phyloP scores from a whole-genome alignment of 2,888 invertebrate species.

The Sinodicranocentrus sp. region DNA sequence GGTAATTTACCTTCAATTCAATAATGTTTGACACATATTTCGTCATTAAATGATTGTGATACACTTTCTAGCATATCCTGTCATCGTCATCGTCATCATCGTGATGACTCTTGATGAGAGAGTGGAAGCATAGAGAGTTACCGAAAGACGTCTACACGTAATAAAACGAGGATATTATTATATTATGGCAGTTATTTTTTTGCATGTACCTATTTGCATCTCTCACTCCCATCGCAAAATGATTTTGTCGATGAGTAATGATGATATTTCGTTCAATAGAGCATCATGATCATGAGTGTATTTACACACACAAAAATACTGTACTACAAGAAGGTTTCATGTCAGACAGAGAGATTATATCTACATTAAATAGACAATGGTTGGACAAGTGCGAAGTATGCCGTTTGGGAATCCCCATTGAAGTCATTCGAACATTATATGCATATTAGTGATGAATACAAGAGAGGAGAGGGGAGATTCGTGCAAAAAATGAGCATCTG shows the following conservation, averaged over 20 bases:
- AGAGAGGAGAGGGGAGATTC: too few species aligned
- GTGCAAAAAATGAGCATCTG: neutral
- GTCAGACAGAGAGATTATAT: slow-evolving; percentile 27
- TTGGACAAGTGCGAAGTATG: slow-evolving; percentile 52
- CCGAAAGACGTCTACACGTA: slow-evolving; percentile 12
- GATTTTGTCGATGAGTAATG: slow-evolving; percentile 42
- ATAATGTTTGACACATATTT: slow-evolving; percentile 3
- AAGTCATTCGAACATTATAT: slow-evolving; percentile 42
- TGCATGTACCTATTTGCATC: slow-evolving; percentile 10
- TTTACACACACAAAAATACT: slow-evolving; percentile 1
- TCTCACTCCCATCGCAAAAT: slow-evolving; percentile 14
- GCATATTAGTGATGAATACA: neutral
- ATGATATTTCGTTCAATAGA: slow-evolving; percentile 35
- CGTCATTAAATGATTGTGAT: slow-evolving; percentile 17
- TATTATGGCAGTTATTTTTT: neutral
- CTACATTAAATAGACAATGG: slow-evolving; percentile 42
- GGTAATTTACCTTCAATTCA: neutral
- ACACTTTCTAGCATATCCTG: slow-evolving; percentile 15
- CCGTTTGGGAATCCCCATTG: slow-evolving; percentile 59
- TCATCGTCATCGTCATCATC: slow-evolving; percentile 23
- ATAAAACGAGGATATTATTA: too few species aligned
- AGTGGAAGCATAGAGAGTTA: neutral
- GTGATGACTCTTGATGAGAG: neutral
- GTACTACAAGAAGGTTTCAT: slow-evolving; percentile 6
- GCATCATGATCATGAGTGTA: neutral